Evolutionary conservation across 1,140 invertebrate genomes (phyloP).

Genomic region (Neodiprion lecontei): DNA sequence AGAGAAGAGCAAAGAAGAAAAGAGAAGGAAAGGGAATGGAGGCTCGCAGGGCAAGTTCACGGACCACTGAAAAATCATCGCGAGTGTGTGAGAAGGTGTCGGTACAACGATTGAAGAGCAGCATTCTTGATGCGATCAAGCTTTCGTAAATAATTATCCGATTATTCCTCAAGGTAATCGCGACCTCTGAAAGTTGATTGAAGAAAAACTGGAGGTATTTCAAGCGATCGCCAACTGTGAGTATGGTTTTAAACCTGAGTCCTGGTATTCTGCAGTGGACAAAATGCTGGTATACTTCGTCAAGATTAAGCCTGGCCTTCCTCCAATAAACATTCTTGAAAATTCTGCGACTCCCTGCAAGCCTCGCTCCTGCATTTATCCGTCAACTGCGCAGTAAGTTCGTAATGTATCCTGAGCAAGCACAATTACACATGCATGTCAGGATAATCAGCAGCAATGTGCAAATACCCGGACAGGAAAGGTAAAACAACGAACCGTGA

Average conservation of each 20-base stretch:
- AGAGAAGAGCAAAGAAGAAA: neutral
- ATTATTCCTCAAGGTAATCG: neutral
- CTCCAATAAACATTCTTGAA: too few relatives aligned
- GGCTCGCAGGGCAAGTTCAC: neutral
- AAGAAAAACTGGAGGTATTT: neutral
- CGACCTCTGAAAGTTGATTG: neutral
- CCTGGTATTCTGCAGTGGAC: neutral
- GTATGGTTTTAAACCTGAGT: neutral
- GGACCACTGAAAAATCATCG: neutral
- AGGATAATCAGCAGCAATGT: too few relatives aligned
- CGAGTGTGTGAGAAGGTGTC: neutral
- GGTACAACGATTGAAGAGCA: neutral
- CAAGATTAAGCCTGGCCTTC: neutral
- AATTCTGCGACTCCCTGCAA: too few relatives aligned
- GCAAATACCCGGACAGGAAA: too few relatives aligned
- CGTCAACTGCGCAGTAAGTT: too few relatives aligned
- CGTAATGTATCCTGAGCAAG: too few relatives aligned
- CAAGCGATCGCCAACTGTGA: neutral
- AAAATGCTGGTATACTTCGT: neutral
- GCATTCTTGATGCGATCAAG: neutral
- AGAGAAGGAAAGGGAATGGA: neutral
- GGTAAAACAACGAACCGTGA: too few relatives aligned
- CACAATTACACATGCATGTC: too few relatives aligned
- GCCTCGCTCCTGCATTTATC: too few relatives aligned
- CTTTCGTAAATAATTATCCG: conserved; percentile 3